phyloP scores from a whole-genome alignment of 2,113 vertebrate genomes.

The Oncorhynchus tshawytscha region DNA sequence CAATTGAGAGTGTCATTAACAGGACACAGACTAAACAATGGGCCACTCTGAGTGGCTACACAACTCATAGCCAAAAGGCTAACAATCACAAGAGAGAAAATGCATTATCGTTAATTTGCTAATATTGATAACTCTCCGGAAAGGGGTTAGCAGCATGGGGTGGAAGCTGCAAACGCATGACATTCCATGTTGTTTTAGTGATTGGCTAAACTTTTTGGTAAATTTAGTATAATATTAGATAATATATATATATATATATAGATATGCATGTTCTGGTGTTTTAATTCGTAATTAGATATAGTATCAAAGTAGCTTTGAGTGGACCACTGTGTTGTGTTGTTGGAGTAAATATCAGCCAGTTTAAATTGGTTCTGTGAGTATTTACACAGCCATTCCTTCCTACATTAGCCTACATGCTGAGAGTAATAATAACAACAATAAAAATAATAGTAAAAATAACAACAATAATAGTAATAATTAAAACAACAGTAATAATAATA shows the following conservation, averaged over 20 bases:
- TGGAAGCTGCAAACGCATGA: constrained; percentile 11
- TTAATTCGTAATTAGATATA: background rate
- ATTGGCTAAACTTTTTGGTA: constrained; percentile 16
- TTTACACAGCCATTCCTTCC: constrained; percentile 17
- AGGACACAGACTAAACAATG: too few species aligned
- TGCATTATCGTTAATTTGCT: background rate
- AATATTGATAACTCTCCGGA: background rate
- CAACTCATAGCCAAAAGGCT: too few species aligned
- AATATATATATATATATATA: too few species aligned
- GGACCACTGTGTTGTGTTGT: constrained; percentile 41
- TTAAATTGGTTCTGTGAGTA: constrained; percentile 18
- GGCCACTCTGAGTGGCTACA: too few species aligned
- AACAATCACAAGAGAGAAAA: background rate
- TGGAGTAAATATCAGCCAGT: constrained; percentile 25
- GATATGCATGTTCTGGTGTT: too few species aligned
- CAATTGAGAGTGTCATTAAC: too few species aligned
- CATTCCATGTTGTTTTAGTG: constrained; percentile 30
- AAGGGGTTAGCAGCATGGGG: background rate
- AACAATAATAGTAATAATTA: too few species aligned
- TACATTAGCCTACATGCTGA: constrained; percentile 36
- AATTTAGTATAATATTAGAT: too few species aligned
- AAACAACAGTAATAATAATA: too few species aligned
- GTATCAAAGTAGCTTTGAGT: constrained; percentile 1
- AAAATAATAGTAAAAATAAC: too few species aligned
- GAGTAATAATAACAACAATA: background rate